Base-by-base conservation (phyloP, 2,113 vertebrate genomes). In the Ammospiza caudacuta region DNA sequence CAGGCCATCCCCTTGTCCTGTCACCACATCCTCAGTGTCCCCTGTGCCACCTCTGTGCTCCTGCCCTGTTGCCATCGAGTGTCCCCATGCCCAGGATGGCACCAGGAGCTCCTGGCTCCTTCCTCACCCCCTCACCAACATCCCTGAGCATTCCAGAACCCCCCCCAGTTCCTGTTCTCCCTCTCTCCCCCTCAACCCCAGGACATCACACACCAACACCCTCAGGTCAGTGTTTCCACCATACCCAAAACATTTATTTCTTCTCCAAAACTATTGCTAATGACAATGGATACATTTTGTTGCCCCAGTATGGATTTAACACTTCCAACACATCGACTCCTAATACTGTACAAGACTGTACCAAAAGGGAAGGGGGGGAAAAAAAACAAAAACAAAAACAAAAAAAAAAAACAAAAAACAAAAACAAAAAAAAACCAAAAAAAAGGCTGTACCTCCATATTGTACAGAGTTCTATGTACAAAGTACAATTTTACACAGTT, bases 381-480 rank as follows among this genome's bases (percentile, higher is more conserved):
- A 18, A 25, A 41, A n/a, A n/a, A n/a, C n/a, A n/a, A n/a, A n/a
- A n/a, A n/a, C n/a, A n/a, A n/a, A n/a, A n/a, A n/a, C n/a, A n/a
- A n/a, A n/a, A n/a, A n/a, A n/a, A n/a, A n/a, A n/a, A n/a, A n/a
- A n/a, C n/a, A n/a, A n/a, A n/a, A n/a, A n/a, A n/a, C n/a, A n/a
- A n/a, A 16, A 3, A 12, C 7, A 24, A 49, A 28, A 24, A 97
- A 97, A 9, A 22, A 41, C 4, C 18, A 44, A 44, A 97, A 98
- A 97, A 96, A 95, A 75, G 97, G 98, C 95, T 98, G 98, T 98
- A 99, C 98, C 98, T 99, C 98, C 98, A 98, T 98, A 98, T 98
- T 98, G 98, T 99, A 99, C 98, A 99, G 98, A 98, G 97, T 98
- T 98, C 97, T 99, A 99, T 99, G 98, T 99, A 99, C 98, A 99